A percentile compares a stretch with the other conserved stretches of the same genome.
These are phyloP conservation scores for Dreissena polymorpha DNA, from an alignment of 1,140 invertebrate genomes.

Conservation along the genomic window DNA sequence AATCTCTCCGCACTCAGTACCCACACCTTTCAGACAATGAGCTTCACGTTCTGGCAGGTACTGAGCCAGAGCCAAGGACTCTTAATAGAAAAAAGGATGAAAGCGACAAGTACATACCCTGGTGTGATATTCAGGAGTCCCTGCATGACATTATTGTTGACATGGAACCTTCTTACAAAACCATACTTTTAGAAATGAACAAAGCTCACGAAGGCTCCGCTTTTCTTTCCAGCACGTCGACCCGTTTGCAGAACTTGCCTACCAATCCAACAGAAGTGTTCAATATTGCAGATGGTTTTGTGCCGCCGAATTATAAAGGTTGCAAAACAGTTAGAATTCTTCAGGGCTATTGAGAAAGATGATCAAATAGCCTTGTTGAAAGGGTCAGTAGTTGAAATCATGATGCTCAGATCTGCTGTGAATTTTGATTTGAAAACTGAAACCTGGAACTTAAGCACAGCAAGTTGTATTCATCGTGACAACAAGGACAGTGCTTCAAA, in stretches of 20 bases:
- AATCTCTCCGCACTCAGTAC: conserved; percentile 26
- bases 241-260: conserved; percentile 61
- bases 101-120: conserved; percentile 49
- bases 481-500: neutral
- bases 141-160: conserved; percentile 47
- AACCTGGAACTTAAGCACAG: conserved; percentile 70
- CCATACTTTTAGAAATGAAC: conserved; percentile 63
- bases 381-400: conserved; percentile 75
- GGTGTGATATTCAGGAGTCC: conserved; percentile 60
- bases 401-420: conserved; percentile 75
- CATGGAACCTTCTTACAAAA: conserved; percentile 57
- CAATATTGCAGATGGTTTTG: conserved; percentile 75
- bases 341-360: conserved; percentile 70
- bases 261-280: conserved; percentile 71
- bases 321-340: conserved; percentile 71
- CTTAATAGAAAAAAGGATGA: neutral
- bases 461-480: conserved; percentile 56
- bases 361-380: conserved; percentile 76
- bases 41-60: conserved; percentile 14
- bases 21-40: conserved; percentile 39
- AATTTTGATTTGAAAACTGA: conserved; percentile 74
- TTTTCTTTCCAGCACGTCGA: conserved; percentile 65
- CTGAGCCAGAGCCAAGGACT: conserved; percentile 1
- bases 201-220: conserved; percentile 66
- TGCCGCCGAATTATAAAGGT: conserved; percentile 74